Evolutionary conservation across 2,113 vertebrate genomes (phyloP).

Genomic region (Empidonax alnorum): DNA sequence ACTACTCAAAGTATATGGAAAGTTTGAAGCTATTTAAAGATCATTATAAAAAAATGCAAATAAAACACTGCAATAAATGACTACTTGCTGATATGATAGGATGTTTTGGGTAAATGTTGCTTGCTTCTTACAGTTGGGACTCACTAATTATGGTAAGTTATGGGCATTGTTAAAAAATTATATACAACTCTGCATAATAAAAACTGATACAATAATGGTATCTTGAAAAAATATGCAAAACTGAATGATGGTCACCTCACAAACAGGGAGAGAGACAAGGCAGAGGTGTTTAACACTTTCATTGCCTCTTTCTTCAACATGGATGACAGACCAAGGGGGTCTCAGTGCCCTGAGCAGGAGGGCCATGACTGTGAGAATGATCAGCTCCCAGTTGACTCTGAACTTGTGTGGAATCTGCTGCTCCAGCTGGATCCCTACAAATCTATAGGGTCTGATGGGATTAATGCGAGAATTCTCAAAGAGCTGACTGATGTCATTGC

Average conservation of each 20-base stretch:
- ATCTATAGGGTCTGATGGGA: not conserved
- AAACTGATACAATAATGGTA: not conserved
- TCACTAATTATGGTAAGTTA: not conserved
- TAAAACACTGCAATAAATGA: not conserved
- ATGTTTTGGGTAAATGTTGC: not conserved
- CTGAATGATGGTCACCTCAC: not conserved
- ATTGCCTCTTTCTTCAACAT: not conserved
- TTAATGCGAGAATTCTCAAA: not conserved
- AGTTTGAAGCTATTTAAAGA: not conserved
- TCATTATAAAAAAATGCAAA: not conserved
- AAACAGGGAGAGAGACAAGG: not conserved
- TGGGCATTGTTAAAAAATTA: not conserved
- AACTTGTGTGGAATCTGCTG: not conserved
- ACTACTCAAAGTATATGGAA: not conserved
- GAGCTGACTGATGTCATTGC: not conserved
- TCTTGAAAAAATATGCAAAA: not conserved
- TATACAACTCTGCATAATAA: not conserved
- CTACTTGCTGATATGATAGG: not conserved
- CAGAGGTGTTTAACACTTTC: not conserved
- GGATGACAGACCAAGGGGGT: not conserved
- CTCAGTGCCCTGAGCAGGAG: not conserved
- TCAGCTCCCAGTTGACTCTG: not conserved
- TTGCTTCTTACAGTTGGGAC: not conserved
- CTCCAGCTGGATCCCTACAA: not conserved
- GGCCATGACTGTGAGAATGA: not conserved